Percentiles rank a stretch among this genome's conserved stretches.
Conservation (phyloP, 2,888 invertebrate species). For the Sycophila texana region DNA sequence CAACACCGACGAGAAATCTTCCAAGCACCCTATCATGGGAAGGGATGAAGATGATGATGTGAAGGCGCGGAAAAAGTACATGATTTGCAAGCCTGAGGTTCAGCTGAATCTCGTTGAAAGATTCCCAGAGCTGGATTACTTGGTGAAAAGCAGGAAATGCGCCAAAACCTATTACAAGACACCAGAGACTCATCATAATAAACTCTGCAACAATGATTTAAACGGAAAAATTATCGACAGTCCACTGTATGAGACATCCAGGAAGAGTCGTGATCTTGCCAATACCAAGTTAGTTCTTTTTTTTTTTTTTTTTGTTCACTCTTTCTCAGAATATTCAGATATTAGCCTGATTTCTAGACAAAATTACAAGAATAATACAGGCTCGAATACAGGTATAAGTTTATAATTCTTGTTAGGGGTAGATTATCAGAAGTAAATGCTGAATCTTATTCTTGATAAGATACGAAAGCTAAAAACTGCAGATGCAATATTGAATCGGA, state of each 20-base stretch:
- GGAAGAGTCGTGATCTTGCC: background rate
- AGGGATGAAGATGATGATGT: background rate
- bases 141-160: slow-evolving; percentile 10
- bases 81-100: slow-evolving; percentile 31
- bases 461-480: background rate
- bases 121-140: background rate
- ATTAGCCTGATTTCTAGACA: background rate
- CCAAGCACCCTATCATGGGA: too few species aligned
- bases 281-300: background rate
- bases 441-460: background rate
- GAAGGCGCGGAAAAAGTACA: background rate
- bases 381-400: too few species aligned
- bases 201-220: background rate
- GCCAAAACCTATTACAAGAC: slow-evolving; percentile 1
- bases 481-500: too few species aligned
- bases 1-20: too few species aligned
- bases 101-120: background rate
- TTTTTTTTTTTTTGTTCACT: background rate
- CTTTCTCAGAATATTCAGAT: too few species aligned
- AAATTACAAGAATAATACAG: too few species aligned
- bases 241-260: background rate
- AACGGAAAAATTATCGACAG: background rate
- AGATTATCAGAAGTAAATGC: background rate
- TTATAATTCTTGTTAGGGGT: background rate
- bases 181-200: background rate